Conservation (phyloP, 2,797 vertebrate genomes). For the Myotis myotis region DNA sequence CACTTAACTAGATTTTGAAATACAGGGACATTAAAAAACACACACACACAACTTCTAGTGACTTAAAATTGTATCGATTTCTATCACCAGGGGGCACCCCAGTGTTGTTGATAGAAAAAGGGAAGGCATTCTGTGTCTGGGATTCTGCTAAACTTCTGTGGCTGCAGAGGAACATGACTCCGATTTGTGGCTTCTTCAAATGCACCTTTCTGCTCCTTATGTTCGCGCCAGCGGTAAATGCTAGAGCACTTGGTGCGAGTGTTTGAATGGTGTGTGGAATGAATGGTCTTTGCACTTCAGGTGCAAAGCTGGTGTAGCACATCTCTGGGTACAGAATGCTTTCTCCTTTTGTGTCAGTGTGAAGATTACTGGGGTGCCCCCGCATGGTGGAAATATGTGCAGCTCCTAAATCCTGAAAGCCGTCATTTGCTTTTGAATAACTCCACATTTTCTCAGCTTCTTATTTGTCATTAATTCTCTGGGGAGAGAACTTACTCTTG, state of each 20-base stretch:
- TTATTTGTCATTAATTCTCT: neutral
- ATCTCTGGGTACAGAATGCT: neutral
- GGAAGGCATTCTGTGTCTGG: neutral
- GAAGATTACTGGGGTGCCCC: neutral
- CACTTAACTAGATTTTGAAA: neutral
- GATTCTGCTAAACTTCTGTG: neutral
- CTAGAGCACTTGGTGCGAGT: neutral
- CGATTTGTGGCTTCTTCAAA: neutral
- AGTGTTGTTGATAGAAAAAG: no score
- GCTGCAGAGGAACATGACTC: neutral
- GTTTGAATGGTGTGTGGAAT: neutral
- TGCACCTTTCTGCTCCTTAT: neutral
- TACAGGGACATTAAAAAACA: neutral
- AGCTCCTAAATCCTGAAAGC: neutral
- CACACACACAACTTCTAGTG: neutral
- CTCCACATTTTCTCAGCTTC: neutral
- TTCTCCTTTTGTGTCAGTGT: neutral
- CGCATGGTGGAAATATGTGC: neutral
- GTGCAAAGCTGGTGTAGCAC: neutral
- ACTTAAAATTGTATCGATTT: neutral
- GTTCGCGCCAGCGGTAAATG: rapidly evolving
- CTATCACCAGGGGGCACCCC: neutral
- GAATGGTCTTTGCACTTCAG: neutral
- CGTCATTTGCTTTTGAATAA: neutral
- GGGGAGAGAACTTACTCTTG: neutral